Evolutionary conservation across 2,888 invertebrate species (phyloP), one percentile per base, ranked within the genome.

Genomic region (Anthophora plumipes): DNA sequence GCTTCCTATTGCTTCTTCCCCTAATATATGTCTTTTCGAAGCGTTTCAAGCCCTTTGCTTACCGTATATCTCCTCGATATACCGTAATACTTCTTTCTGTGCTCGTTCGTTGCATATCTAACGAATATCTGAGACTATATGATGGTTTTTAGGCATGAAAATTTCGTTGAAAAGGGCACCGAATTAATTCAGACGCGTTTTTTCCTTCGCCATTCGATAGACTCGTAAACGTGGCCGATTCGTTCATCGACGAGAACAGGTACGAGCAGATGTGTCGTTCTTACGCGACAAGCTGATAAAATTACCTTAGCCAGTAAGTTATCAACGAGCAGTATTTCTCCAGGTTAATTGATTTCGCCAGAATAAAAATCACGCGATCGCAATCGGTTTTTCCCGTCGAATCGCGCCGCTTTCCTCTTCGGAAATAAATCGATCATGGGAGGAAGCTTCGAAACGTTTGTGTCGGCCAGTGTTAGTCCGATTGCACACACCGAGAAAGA

Each of bases 391-490:
- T 2, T 9, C n/a, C 11, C 46, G 17, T 12, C 0, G 31, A 22
- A 6, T 25, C 20, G 22, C 20, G 41, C 7, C 50, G 17, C 12
- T 12, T 39, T 66, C 37, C 60, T 4, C 31, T 31, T 50, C 14
- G 39, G 57, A 60, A 25, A 60, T 48, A 54, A 79, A 81, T 79
- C 80, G 79, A 50, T 77, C 55, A 17, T 22, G n/a, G n/a, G 52
- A 8, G 39, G 25, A 46, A 54, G 63, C 20, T 12, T 20, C n/a
- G 17, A 39, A 25, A n/a, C n/a, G 46, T 48, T 57, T 41, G 50
- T 50, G 31, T 31, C 31, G 17, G 63, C 50, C 39, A 14, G 60
- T 37, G 54, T 63, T 43, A 55, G 70, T 50, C 46, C 66, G 66
- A 41, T 63, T 57, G 68, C 72, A 31, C 31, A 31, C 31, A 52